A percentile compares a stretch with the other conserved stretches of the same genome.
These are phyloP conservation scores for Leptocoma aspasia DNA, from an alignment of 2,113 vertebrate species.

Conservation along the genomic window DNA sequence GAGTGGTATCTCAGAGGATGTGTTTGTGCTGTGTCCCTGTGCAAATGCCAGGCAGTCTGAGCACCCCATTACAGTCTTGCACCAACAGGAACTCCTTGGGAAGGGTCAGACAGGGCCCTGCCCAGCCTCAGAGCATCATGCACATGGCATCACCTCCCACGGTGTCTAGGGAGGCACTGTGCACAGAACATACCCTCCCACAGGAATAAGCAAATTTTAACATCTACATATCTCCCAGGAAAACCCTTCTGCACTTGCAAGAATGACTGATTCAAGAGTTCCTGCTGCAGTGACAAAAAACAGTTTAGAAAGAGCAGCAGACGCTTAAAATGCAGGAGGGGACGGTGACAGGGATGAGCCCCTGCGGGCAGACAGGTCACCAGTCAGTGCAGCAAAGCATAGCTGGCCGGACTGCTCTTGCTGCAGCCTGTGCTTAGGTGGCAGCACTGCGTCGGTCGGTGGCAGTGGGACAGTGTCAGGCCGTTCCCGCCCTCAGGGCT, in stretches of 20 bases:
- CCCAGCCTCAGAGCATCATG: no score
- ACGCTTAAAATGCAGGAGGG: accelerated
- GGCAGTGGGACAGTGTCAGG: neutral
- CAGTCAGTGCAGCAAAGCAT: accelerated
- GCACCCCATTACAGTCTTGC: accelerated
- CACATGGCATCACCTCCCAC: accelerated
- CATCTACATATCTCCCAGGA: accelerated
- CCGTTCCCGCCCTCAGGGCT: no score
- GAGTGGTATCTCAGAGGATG: no score
- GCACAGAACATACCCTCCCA: neutral
- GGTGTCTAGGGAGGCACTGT: accelerated
- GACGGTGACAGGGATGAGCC: accelerated
- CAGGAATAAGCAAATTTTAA: accelerated
- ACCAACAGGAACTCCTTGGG: no score
- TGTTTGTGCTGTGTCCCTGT: accelerated
- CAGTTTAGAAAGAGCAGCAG: neutral
- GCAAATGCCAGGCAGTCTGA: neutral
- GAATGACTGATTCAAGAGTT: neutral
- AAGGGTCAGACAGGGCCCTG: neutral
- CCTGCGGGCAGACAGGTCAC: accelerated
- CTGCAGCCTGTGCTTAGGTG: neutral
- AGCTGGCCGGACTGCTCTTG: neutral
- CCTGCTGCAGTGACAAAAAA: neutral
- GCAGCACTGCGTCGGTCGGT: accelerated
- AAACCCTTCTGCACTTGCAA: neutral